These are phyloP conservation scores for Monomorium pharaonis DNA, from an alignment of 1,140 invertebrate genomes.

Conservation along the genomic window DNA sequence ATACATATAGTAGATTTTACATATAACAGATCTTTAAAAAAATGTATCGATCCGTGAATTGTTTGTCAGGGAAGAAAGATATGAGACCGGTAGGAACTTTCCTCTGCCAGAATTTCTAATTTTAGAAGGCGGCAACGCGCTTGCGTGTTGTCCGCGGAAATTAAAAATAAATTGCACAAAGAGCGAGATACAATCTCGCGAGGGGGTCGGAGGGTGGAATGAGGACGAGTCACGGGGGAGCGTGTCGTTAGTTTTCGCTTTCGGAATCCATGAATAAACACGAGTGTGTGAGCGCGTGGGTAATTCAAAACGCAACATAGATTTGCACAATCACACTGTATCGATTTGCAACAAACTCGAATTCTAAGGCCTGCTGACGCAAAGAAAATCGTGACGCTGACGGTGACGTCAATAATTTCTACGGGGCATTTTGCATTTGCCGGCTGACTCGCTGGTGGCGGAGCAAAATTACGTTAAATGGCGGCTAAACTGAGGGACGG, in stretches of 20 bases:
- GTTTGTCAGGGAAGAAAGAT: constrained; percentile 24
- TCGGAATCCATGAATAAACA: neutral
- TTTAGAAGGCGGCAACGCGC: constrained; percentile 74
- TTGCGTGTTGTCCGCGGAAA: constrained; percentile 76
- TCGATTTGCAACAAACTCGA: neutral
- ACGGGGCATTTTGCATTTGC: neutral
- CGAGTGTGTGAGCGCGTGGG: neutral
- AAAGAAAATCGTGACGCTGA: constrained; percentile 1
- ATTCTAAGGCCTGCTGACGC: neutral
- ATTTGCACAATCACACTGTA: neutral
- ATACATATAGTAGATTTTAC: too few relatives aligned
- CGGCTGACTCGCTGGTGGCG: neutral
- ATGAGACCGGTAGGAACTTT: constrained; percentile 43
- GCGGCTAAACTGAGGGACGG: neutral
- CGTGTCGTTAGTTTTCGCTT: neutral
- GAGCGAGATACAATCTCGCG: constrained; percentile 13
- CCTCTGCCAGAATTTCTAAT: constrained; percentile 75
- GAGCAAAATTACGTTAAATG: neutral
- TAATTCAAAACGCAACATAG: neutral
- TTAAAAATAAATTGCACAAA: constrained; percentile 80
- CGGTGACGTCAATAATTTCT: constrained; percentile 25
- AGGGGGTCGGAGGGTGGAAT: neutral
- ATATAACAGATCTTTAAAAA: neutral
- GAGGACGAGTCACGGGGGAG: neutral
- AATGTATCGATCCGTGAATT: neutral